Base-by-base conservation (phyloP, 2,113 vertebrate species). In the Entelurus aequoreus region DNA sequence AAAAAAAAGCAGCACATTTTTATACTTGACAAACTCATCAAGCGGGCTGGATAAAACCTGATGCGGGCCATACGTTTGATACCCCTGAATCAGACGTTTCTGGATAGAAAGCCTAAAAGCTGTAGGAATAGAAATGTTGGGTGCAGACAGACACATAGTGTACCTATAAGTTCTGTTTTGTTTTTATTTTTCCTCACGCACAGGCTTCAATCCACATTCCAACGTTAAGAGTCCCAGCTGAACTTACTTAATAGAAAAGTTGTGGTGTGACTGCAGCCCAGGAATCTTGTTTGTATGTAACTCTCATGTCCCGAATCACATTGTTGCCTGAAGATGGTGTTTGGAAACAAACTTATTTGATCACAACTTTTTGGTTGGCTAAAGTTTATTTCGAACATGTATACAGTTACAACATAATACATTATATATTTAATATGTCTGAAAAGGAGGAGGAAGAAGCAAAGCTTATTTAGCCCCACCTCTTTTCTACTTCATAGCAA, bases 241-340 rank as follows among this genome's bases (percentile, higher is more conserved):
- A 62, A 66, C 19, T 15, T 9, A n/a, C 38, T 56, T 69, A 35
- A 28, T 49, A 46, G 19, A 47, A 57, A 60, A 56, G 46, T 48
- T 62, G 48, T 11, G 48, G 58, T 61, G 36, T 62, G 49, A 73
- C 48, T 66, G 46, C 62, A 58, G 40, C 15, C 28, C 61, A 35
- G 52, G 47, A 74, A 64, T 57, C 52, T 60, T 72, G 66, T 52
- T 55, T 54, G 74, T 52, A 72, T 62, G 36, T 58, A 61, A 35
- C 19, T 8, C n/a, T 44, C 50, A 58, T 75, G 42, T 67, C 67
- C 57, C 48, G 66, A 58, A 62, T 48, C 63, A n/a, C 55, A 64
- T 60, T 67, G 62, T 64, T 46, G 61, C 62, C 52, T 57, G 44
- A 53, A 66, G 61, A 57, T 21, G 55, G 16, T 10, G 2, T 44